Base-by-base conservation (phyloP, 2,113 vertebrate genomes). In the Scomber scombrus region DNA sequence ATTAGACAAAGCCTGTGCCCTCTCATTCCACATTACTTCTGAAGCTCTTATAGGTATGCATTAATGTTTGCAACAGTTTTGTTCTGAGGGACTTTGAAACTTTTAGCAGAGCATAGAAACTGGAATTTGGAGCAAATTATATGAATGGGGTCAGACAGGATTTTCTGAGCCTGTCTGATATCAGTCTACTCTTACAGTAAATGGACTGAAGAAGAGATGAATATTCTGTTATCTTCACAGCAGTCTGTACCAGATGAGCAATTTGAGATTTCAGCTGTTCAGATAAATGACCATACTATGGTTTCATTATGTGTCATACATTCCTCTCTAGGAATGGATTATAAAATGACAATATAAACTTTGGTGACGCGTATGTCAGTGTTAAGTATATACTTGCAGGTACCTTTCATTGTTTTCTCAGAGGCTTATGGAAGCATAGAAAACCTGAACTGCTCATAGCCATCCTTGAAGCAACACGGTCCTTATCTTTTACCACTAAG, bases 91-190 rank as follows among this genome's bases (percentile, higher is more conserved):
- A 71, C 1, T 7, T 13, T 54, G 10, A 70, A 50, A 69, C 26
- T 18, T 78, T 70, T 19, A 55, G 23, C 11, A 47, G 9, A 72
- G 50, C 43, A 50, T 3, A 67, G 26, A 49, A 75, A 75, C 34
- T 81, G 16, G 13, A 61, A 67, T 64, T 75, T 56, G 11, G 12
- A 67, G 50, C 10, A 71, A 65, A 70, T 16, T 57, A 68, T 67
- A 64, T 57, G 21, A 29, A 75, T 31, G 19, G 5, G 71, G 62
- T 60, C 62, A 61, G 54, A 61, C 18, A 54, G 40, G 21, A 49
- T 65, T 80, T 65, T 76, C 56, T 67, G 52, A 71, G 57, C 54
- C 47, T 31, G 56, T 58, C 46, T 70, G 29, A 57, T 67, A 66
- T 66, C 15, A 58, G 52, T 57, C 40, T 29, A 71, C 47, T 67